Percentiles rank a stretch among this genome's conserved stretches.
These are phyloP conservation scores for Chrysina gloriosa DNA, from an alignment of 2,888 invertebrate genomes.

Conservation along the genomic window DNA sequence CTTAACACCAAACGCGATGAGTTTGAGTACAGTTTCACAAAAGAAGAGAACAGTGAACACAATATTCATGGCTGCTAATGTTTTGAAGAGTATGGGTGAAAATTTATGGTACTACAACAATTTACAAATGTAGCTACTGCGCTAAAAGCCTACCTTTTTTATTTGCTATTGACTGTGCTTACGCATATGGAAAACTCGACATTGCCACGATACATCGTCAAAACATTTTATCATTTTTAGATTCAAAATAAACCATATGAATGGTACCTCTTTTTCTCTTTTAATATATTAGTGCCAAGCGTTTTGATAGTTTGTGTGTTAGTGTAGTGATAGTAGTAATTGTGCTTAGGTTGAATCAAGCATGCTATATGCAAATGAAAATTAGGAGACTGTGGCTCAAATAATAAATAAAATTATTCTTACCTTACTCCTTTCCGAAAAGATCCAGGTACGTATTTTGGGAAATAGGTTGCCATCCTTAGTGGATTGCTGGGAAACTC, in stretches of 20 bases:
- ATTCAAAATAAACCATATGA: slow-evolving; percentile 18
- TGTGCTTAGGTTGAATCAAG: slow-evolving; percentile 13
- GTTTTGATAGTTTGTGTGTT: slow-evolving; percentile 28
- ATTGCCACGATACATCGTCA: slow-evolving; percentile 51
- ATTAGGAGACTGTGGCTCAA: too few species aligned
- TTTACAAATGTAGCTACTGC: slow-evolving; percentile 65
- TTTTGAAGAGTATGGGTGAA: slow-evolving; percentile 89
- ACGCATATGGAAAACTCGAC: slow-evolving; percentile 61
- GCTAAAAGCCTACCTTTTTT: slow-evolving; percentile 56
- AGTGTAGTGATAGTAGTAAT: slow-evolving; percentile 31
- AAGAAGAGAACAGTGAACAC: slow-evolving; percentile 95
- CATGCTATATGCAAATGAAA: too few species aligned
- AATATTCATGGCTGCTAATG: slow-evolving; percentile 92
- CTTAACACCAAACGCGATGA: slow-evolving; percentile 93
- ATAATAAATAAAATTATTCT: too few species aligned
- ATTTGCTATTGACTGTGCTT: slow-evolving; percentile 36
- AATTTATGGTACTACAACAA: slow-evolving; percentile 90
- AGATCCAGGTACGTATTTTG: too few species aligned
- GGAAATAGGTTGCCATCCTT: too few species aligned
- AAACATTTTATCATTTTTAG: slow-evolving; percentile 20
- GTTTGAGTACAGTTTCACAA: slow-evolving; percentile 94
- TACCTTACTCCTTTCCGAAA: too few species aligned
- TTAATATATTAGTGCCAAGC: slow-evolving; percentile 3
- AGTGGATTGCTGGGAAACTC: too few species aligned
- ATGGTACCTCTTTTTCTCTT: slow-evolving; percentile 8